phyloP scores from a whole-genome alignment of 1,140 invertebrate genomes.

The Lasioglossum albipes region DNA sequence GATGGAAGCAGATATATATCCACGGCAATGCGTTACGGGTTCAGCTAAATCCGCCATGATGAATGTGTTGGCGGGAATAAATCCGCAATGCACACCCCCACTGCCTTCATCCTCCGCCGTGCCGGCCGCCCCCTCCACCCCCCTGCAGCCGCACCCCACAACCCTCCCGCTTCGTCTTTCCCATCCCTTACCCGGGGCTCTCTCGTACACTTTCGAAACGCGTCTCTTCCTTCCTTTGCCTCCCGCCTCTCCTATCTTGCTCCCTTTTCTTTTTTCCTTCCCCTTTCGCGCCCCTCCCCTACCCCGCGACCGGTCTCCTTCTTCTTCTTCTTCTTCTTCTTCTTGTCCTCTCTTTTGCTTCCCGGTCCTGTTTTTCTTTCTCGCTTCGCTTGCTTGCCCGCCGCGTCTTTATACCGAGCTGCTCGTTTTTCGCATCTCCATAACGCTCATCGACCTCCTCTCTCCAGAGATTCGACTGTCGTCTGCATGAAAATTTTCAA shows the following conservation, averaged over 20 bases:
- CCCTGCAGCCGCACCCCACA: constrained; percentile 58
- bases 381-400: not conserved
- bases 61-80: constrained; percentile 81
- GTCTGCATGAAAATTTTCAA: no score
- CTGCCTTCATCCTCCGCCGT: constrained; percentile 63
- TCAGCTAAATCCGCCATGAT: constrained; percentile 81
- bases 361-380: constrained; percentile 9
- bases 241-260: constrained; percentile 25
- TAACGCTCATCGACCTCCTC: not conserved
- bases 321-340: constrained; percentile 18
- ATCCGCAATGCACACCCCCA: constrained; percentile 81
- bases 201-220: constrained; percentile 57
- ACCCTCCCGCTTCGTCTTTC: constrained; percentile 56
- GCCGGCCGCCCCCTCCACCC: constrained; percentile 51
- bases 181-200: constrained; percentile 45
- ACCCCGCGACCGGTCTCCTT: constrained; percentile 3
- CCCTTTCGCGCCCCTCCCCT: constrained; percentile 8
- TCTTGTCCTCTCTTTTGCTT: constrained; percentile 32
- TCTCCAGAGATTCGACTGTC: no score
- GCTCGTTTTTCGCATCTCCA: not conserved
- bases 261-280: not conserved
- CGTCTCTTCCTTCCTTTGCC: constrained; percentile 29
- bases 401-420: constrained; percentile 27
- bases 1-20: constrained; percentile 79
- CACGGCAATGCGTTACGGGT: constrained; percentile 80